phyloP scores from a whole-genome alignment of 1,140 invertebrate species.

The Drusus annulatus region DNA sequence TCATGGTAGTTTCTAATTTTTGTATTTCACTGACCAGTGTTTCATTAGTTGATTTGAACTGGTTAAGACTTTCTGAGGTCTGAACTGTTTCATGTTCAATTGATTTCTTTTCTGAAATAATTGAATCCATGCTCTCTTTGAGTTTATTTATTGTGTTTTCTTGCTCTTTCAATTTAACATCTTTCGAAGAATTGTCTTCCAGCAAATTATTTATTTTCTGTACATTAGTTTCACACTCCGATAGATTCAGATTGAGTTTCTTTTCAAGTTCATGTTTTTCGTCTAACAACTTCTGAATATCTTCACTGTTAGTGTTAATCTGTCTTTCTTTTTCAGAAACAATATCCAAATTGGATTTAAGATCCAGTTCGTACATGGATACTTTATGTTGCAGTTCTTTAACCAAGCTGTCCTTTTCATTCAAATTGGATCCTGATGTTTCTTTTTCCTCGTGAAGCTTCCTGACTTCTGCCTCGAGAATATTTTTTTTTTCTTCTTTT shows the following conservation, averaged over 20 bases:
- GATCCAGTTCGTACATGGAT: constrained; percentile 68
- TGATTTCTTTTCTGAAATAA: constrained; percentile 42
- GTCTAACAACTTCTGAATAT: constrained; percentile 70
- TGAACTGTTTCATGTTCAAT: constrained; percentile 12
- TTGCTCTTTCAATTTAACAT: constrained; percentile 66
- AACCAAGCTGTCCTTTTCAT: constrained; percentile 67
- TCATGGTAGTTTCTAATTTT: constrained; percentile 57
- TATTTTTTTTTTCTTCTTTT: constrained; percentile 61
- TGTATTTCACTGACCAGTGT: constrained; percentile 47
- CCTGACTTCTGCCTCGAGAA: constrained; percentile 62
- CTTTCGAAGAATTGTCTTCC: constrained; percentile 66
- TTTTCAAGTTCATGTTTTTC: constrained; percentile 68
- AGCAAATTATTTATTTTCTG: constrained; percentile 67
- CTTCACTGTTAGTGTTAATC: constrained; percentile 69
- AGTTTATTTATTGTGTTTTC: constrained; percentile 63
- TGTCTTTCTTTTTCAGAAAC: constrained; percentile 70
- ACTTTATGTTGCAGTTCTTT: constrained; percentile 68
- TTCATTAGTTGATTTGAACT: constrained; percentile 30
- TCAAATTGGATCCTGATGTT: constrained; percentile 61
- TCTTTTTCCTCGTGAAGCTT: constrained; percentile 62
- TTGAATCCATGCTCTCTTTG: constrained; percentile 61
- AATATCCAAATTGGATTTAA: constrained; percentile 68
- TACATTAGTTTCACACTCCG: constrained; percentile 63
- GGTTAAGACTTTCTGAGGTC: constrained; percentile 9
- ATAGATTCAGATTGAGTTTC: constrained; percentile 62